Evolutionary conservation across 2,113 vertebrate species (phyloP).

Genomic region (Morone saxatilis): DNA sequence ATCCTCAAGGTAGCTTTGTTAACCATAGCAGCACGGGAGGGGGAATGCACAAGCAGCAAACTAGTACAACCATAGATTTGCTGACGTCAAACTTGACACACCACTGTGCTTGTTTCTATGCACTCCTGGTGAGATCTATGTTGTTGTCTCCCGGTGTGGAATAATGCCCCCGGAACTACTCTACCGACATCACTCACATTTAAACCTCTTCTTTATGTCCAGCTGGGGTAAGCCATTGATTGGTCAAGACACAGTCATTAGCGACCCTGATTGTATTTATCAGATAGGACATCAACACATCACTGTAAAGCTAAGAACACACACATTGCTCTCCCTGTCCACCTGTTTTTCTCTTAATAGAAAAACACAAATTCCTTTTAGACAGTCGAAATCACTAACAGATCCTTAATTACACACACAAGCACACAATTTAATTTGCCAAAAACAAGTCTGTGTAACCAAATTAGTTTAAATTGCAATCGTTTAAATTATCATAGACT

Average conservation of each 20-base stretch:
- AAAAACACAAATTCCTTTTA: background rate
- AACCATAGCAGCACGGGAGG: too few relatives aligned
- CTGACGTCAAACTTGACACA: background rate
- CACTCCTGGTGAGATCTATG: background rate
- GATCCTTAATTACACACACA: background rate
- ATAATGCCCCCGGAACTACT: background rate
- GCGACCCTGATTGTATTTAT: constrained; percentile 4
- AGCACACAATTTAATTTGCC: background rate
- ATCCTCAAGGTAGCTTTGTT: too few relatives aligned
- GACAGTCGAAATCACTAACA: background rate
- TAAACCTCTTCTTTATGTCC: background rate
- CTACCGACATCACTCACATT: constrained; percentile 14
- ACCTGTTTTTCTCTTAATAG: too few relatives aligned
- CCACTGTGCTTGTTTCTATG: background rate
- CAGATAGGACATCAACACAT: background rate
- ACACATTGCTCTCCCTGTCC: background rate
- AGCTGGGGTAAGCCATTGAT: constrained; percentile 1
- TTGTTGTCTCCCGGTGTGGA: background rate
- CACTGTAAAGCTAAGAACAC: background rate
- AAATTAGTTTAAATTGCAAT: constrained; percentile 21
- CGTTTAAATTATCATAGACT: constrained; percentile 1
- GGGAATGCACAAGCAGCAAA: background rate
- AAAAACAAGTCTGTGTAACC: background rate
- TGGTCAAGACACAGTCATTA: constrained; percentile 12
- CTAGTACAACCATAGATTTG: background rate